Percentiles rank a stretch among this genome's conserved stretches.
phyloP scores from a whole-genome alignment of 2,113 vertebrate species.

The Labeo catla region DNA sequence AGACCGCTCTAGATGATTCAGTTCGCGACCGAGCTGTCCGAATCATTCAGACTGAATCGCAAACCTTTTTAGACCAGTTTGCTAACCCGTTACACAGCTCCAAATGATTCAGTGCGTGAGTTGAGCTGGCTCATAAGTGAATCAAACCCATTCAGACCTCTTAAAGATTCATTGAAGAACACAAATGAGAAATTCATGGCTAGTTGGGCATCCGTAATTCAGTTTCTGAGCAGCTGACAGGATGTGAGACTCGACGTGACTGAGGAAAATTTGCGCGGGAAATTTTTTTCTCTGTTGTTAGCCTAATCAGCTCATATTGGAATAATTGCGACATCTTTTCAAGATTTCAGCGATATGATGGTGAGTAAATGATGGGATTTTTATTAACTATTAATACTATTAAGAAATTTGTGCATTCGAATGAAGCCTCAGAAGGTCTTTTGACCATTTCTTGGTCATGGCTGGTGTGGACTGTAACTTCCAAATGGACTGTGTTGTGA shows the following conservation, averaged over 20 bases:
- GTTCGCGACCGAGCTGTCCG: neutral
- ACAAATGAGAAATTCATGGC: no score
- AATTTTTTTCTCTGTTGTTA: neutral
- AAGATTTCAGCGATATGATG: neutral
- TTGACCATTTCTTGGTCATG: neutral
- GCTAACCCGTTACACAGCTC: no score
- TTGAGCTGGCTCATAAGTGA: no score
- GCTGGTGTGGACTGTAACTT: neutral
- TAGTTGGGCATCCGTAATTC: no score
- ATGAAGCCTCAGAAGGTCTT: neutral
- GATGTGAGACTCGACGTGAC: neutral
- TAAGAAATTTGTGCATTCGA: constrained; percentile 5
- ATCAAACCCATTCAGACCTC: no score
- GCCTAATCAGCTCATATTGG: neutral
- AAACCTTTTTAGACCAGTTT: neutral
- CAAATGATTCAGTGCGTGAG: no score
- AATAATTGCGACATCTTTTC: neutral
- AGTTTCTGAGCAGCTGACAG: no score
- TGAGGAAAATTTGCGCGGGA: neutral
- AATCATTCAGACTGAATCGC: neutral
- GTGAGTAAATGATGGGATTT: neutral
- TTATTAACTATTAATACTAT: neutral
- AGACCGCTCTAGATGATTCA: neutral
- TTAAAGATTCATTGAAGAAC: neutral
- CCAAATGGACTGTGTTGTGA: neutral